Evolutionary conservation across 2,113 vertebrate genomes (phyloP), one percentile per base, ranked within the genome.

Genomic region (Zosterops borbonicus): DNA sequence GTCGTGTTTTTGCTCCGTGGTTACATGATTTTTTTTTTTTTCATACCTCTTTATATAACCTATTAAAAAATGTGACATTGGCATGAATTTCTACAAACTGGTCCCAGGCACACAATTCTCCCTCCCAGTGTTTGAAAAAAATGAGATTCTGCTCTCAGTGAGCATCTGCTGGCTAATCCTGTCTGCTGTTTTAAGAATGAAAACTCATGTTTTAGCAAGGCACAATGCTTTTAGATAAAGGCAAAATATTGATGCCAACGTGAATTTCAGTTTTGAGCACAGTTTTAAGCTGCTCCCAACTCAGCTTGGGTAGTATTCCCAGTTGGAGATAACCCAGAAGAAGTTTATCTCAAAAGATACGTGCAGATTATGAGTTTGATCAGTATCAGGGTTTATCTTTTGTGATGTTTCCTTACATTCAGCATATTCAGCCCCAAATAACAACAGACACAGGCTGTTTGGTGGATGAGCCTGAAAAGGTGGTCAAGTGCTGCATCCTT

Each of bases 41-140:
- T 4, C 6, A 87, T 91, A 90, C 82, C 87, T 96, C 94, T 95
- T 97, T 97, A 94, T 78, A 83, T 28, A 96, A 65, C 49, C 75
- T 92, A 70, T 95, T 82, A 97, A 97, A 95, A 74, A 96, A 97
- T 64, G 96, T 95, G 78, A 91, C 83, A 79, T 86, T 70, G 69
- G 70, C 97, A 92, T 93, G 87, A 94, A 93, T 92, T 83, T 93
- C 94, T 76, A 63, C 87, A 95, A 97, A 96, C 89, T 90, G 67
- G 39, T 79, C 85, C 80, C 81, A 91, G 79, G 46, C 73, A 95
- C 73, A 90, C 35, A 70, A 55, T 75, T 94, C 87, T 93, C 86
- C 68, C 87, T 92, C 84, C 67, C 80, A 59, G 9, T 64, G n/a
- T 39, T 76, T 63, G 69, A 77, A 89, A 77, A 88, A 88, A 83